A percentile compares a stretch with the other conserved stretches of the same genome.
Conservation (phyloP, 35 echinoderm and acorn worm genomes). For the Lytechinus pictus region DNA sequence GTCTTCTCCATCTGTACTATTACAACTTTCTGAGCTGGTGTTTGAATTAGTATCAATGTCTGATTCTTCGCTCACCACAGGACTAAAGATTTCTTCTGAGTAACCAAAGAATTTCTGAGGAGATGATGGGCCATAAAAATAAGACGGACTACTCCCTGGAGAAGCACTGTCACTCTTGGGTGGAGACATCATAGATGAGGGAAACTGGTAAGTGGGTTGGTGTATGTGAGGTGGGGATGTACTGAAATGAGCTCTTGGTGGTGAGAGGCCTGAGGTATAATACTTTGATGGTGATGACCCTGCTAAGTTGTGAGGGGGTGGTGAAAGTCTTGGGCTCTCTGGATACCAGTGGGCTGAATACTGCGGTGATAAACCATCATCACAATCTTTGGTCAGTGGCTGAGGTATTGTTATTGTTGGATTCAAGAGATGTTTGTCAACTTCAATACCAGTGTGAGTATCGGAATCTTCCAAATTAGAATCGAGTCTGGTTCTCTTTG, state of each 20-base stretch:
- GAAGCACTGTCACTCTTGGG: conserved; percentile 32
- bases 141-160: conserved; percentile 25
- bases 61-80: conserved; percentile 50
- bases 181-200: conserved; percentile 24
- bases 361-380: conserved; percentile 34
- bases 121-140: conserved; percentile 25
- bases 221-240: neutral
- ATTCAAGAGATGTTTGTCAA: neutral
- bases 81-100: conserved; percentile 31
- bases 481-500: neutral
- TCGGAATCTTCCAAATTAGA: neutral
- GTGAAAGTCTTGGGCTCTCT: conserved; percentile 37
- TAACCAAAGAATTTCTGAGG: conserved; percentile 10
- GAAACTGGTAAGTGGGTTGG: conserved; percentile 25
- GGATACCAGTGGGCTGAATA: conserved; percentile 36
- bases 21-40: neutral
- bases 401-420: neutral
- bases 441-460: neutral
- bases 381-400: neutral
- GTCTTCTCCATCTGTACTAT: neutral
- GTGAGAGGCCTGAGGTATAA: neutral
- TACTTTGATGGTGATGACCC: conserved; percentile 5
- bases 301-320: conserved; percentile 1
- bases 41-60: conserved; percentile 2
- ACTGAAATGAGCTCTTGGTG: neutral